These are phyloP conservation scores for Germaria angustata DNA, from an alignment of 2,888 invertebrate genomes.

Conservation along the genomic window DNA sequence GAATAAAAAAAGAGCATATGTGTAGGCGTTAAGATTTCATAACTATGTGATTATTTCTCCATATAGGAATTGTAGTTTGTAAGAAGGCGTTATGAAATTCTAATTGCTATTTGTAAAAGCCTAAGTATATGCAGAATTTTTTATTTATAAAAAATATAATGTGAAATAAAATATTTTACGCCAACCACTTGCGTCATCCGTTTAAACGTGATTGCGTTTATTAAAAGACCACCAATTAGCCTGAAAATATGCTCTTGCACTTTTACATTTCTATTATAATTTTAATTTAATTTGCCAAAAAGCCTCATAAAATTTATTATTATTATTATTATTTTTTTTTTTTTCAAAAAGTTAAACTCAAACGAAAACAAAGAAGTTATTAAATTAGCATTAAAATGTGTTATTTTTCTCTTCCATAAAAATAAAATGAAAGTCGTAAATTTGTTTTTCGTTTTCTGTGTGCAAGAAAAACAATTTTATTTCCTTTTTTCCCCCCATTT, in stretches of 20 bases:
- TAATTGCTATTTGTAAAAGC: neutral
- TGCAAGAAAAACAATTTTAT: conserved; percentile 34
- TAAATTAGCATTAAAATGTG: conserved; percentile 31
- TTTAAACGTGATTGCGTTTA: neutral
- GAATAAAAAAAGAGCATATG: too few species aligned
- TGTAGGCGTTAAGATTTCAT: neutral
- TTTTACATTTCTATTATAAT: neutral
- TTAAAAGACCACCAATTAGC: neutral
- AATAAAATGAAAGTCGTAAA: conserved; percentile 40
- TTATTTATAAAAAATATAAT: neutral
- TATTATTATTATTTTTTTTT: too few species aligned
- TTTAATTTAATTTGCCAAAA: conserved; percentile 15
- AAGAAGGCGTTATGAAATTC: neutral
- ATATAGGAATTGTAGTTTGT: neutral
- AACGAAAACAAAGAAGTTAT: conserved; percentile 26
- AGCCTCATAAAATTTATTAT: conserved; percentile 26
- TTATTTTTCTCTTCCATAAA: neutral
- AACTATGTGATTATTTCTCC: neutral
- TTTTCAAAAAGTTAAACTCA: conserved; percentile 11
- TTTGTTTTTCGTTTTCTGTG: neutral
- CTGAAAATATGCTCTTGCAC: neutral
- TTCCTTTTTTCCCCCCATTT: neutral
- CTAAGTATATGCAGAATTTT: neutral
- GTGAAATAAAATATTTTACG: neutral
- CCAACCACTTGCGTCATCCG: neutral